A percentile compares a stretch with the other conserved stretches of the same genome.
These are phyloP conservation scores for Spinus pinus DNA, from an alignment of 2,797 vertebrate genomes.

Conservation along the genomic window DNA sequence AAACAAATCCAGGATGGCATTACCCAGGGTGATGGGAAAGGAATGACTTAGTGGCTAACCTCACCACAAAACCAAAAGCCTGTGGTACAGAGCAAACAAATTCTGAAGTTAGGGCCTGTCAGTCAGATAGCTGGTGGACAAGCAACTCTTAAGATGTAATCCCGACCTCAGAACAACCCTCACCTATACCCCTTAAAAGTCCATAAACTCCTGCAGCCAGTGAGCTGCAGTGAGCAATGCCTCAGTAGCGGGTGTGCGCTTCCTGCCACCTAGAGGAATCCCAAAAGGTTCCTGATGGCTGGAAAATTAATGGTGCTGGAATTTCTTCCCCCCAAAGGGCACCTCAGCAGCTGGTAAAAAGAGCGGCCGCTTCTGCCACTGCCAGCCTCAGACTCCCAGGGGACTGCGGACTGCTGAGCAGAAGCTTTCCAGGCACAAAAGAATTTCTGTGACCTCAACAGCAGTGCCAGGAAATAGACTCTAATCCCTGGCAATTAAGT, in stretches of 20 bases:
- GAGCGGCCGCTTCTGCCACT: accelerated
- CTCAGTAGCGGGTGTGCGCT: accelerated
- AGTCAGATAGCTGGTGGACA: neutral
- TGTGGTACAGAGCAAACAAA: neutral
- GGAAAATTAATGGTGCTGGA: neutral
- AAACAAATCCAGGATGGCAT: neutral
- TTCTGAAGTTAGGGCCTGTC: neutral
- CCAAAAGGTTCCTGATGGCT: neutral
- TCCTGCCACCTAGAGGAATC: conserved; percentile 53
- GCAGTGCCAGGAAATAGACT: conserved; percentile 37
- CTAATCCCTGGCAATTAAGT: conserved; percentile 54
- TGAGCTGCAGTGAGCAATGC: neutral
- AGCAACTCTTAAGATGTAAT: neutral
- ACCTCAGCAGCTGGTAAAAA: neutral
- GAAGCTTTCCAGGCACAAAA: neutral
- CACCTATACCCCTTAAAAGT: neutral
- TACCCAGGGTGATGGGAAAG: neutral
- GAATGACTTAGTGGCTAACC: neutral
- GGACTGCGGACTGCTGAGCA: accelerated
- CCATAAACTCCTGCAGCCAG: neutral
- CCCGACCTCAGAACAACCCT: neutral
- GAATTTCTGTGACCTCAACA: neutral
- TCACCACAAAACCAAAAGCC: neutral
- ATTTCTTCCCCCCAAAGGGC: neutral
- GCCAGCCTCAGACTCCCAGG: neutral